These are phyloP conservation scores for Orientallactaga bullata DNA, from an alignment of 2,113 vertebrate genomes.

Conservation along the genomic window DNA sequence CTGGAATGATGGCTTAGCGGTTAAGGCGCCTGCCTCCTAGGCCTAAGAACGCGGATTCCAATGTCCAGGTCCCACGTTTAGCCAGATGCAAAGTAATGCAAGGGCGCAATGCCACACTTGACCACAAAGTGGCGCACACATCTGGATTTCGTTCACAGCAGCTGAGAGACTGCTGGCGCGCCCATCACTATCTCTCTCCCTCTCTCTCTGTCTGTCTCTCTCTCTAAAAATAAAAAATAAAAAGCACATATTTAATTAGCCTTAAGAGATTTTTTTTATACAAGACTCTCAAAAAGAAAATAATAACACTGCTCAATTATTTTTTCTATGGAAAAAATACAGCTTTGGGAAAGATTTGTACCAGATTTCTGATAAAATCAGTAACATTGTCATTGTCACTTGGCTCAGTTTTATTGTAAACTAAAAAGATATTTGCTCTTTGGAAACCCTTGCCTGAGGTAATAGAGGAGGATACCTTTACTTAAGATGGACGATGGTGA, in stretches of 20 bases:
- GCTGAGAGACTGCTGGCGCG: too few species aligned
- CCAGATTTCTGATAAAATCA: conserved; percentile 8
- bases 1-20: too few species aligned
- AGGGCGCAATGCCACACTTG: too few species aligned
- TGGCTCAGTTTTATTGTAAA: not conserved
- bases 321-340: not conserved
- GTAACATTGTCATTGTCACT: not conserved
- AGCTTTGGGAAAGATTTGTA: not conserved
- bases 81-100: too few species aligned
- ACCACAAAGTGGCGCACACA: too few species aligned
- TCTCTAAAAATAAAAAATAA: too few species aligned
- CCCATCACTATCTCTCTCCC: too few species aligned
- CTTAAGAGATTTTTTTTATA: not conserved
- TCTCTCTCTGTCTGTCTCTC: too few species aligned
- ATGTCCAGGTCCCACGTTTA: too few species aligned
- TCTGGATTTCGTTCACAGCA: too few species aligned
- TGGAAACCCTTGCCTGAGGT: not conserved
- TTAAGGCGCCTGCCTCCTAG: too few species aligned
- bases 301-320: not conserved
- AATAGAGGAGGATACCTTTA: not conserved
- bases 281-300: not conserved
- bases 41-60: too few species aligned
- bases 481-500: not conserved
- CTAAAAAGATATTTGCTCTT: not conserved
- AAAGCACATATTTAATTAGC: not conserved